These are phyloP conservation scores for Pyrocephalus nanus DNA, from an alignment of 2,797 vertebrate species.

Conservation along the genomic window DNA sequence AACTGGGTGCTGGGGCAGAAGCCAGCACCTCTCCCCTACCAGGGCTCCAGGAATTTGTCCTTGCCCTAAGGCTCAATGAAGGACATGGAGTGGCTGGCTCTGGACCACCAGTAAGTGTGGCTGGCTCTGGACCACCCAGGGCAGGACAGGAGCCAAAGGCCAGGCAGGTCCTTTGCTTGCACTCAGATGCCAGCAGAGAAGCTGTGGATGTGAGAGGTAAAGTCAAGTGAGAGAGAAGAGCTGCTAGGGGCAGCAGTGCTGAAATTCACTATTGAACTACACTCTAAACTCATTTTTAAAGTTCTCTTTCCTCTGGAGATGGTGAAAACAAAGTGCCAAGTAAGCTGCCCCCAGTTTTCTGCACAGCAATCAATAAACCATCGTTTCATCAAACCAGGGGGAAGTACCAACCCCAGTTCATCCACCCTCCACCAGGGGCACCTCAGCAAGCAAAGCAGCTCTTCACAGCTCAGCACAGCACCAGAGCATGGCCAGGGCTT, in stretches of 20 bases:
- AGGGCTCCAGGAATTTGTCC: background rate
- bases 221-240: background rate
- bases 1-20: background rate
- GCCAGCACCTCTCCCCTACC: background rate
- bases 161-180: background rate
- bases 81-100: background rate
- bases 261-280: background rate
- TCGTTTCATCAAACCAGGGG: background rate
- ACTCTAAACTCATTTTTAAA: background rate
- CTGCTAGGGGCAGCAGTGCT: background rate
- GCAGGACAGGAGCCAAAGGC: background rate
- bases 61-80: background rate
- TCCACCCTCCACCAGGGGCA: background rate
- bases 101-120: background rate
- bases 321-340: background rate
- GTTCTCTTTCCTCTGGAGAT: background rate
- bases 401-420: background rate
- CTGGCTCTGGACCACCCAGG: background rate
- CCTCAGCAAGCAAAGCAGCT: background rate
- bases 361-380: background rate
- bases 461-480: background rate
- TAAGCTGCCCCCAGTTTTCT: background rate
- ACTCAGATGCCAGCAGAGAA: background rate
- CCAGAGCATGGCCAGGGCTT: background rate
- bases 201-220: background rate